Conservation (phyloP, 2,797 vertebrate species). For the Novumbra hubbsi region DNA sequence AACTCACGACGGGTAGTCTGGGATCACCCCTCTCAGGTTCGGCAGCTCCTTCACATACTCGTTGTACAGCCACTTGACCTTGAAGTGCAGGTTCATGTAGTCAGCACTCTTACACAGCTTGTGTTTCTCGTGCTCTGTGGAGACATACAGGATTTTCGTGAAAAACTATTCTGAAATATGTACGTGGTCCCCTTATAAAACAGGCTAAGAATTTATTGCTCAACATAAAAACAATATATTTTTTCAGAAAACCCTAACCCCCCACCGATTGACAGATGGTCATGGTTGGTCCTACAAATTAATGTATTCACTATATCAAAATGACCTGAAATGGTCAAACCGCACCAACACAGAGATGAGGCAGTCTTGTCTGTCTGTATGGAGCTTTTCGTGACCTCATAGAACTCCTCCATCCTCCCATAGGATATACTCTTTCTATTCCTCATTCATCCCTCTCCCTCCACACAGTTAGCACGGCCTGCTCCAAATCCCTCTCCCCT, state of each 20-base stretch:
- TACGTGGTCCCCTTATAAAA: too few relatives aligned
- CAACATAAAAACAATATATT: too few relatives aligned
- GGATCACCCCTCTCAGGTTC: constrained; percentile 79
- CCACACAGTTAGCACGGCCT: not conserved
- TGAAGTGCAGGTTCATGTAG: constrained; percentile 99
- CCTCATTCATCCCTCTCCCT: not conserved
- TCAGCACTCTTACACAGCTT: constrained; percentile 93
- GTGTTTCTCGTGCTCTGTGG: constrained; percentile 92
- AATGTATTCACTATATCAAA: too few relatives aligned
- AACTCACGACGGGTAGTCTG: constrained; percentile 94
- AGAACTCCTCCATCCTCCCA: not conserved
- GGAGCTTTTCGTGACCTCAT: not conserved
- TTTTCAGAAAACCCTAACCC: too few relatives aligned
- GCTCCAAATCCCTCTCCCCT: not conserved
- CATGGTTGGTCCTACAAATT: too few relatives aligned
- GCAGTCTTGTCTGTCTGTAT: constrained; percentile 15
- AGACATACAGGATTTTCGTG: not conserved
- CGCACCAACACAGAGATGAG: too few relatives aligned
- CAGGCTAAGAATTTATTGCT: too few relatives aligned
- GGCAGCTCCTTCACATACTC: constrained; percentile 92
- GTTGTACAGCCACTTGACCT: constrained; percentile 98
- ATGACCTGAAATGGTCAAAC: too few relatives aligned
- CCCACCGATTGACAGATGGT: too few relatives aligned
- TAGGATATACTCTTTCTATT: not conserved
- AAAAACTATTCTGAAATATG: too few relatives aligned